A percentile compares a stretch with the other conserved stretches of the same genome.
phyloP scores from a whole-genome alignment of 2,888 invertebrate species.

The Thecophora atra region DNA sequence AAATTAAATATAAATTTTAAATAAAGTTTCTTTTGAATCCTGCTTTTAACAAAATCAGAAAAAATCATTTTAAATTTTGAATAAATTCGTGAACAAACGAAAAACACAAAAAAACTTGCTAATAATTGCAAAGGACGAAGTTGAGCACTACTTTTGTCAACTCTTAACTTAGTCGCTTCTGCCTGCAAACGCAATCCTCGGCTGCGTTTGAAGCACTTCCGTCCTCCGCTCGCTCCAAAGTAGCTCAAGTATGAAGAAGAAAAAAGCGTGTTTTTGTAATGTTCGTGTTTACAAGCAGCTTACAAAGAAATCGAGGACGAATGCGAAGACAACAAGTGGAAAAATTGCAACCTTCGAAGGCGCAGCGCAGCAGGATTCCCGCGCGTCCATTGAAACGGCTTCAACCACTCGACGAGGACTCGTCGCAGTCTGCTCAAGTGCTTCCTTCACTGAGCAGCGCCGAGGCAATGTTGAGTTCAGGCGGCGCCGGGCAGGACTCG shows the following conservation, averaged over 20 bases:
- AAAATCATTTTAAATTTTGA: too few relatives aligned
- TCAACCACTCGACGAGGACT: constrained; percentile 32
- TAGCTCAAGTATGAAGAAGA: neutral
- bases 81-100: too few relatives aligned
- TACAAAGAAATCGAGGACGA: neutral
- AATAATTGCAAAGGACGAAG: too few relatives aligned
- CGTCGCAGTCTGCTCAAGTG: constrained; percentile 46
- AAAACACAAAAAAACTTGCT: too few relatives aligned
- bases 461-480: neutral
- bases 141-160: too few relatives aligned
- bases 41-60: neutral
- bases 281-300: constrained; percentile 13
- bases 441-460: constrained; percentile 42
- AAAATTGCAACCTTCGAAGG: too few relatives aligned
- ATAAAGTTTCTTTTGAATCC: neutral
- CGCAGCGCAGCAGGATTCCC: neutral
- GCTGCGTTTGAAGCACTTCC: too few relatives aligned
- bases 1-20: neutral
- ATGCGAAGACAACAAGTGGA: neutral
- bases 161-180: too few relatives aligned
- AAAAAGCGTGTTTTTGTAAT: neutral
- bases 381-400: constrained; percentile 26
- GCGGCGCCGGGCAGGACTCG: constrained; percentile 38
- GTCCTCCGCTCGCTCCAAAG: neutral
- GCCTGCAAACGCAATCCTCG: too few relatives aligned